phyloP scores from a whole-genome alignment of 2,113 vertebrate species.

The Onychostoma macrolepis region DNA sequence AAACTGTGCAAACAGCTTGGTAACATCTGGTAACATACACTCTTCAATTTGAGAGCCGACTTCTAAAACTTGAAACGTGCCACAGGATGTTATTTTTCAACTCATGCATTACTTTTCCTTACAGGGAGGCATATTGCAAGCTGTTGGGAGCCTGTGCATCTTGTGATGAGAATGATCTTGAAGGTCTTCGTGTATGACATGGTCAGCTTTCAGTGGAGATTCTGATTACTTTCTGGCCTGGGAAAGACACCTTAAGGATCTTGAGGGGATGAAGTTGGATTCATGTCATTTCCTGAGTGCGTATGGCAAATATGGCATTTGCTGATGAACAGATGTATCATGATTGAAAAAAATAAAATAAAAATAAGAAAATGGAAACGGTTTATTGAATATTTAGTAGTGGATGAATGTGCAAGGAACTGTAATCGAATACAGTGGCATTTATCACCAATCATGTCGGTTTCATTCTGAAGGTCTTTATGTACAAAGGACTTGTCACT shows the following conservation, averaged over 20 bases:
- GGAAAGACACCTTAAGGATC: conserved; percentile 14
- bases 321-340: conserved; percentile 5
- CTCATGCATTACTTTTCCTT: conserved; percentile 5
- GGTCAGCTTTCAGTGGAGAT: conserved; percentile 4
- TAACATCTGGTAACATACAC: conserved; percentile 14
- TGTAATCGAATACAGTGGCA: background rate
- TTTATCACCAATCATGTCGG: background rate
- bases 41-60: background rate
- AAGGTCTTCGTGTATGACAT: background rate
- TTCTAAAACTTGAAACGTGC: conserved; percentile 27
- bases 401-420: background rate
- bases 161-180: conserved; percentile 34
- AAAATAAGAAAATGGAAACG: conserved; percentile 22
- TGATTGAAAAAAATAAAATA: background rate
- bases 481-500: conserved; percentile 4
- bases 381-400: conserved; percentile 32
- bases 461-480: background rate
- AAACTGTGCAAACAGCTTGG: conserved; percentile 3
- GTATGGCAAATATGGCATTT: background rate
- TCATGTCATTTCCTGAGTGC: conserved; percentile 30
- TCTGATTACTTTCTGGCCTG: conserved; percentile 26
- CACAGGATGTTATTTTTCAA: conserved; percentile 16
- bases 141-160: background rate
- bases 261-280: conserved; percentile 21
- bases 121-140: background rate